phyloP scores from a whole-genome alignment of 2,797 vertebrate genomes.

The Sciurus carolinensis region DNA sequence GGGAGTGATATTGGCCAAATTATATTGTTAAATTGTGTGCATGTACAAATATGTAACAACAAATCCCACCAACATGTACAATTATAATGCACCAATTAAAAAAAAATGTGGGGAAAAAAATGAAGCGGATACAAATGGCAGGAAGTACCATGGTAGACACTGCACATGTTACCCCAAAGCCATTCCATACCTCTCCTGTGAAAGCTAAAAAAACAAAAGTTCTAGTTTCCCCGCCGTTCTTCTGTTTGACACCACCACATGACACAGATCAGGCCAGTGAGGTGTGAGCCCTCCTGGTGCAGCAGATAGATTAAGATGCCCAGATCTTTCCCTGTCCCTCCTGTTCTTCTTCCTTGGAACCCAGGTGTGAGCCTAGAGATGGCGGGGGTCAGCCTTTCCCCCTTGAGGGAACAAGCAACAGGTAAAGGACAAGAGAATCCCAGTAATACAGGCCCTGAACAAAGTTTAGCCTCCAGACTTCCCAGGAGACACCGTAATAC shows the following conservation, averaged over 20 bases:
- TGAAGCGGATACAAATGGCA: constrained; percentile 1
- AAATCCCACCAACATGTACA: too few relatives aligned
- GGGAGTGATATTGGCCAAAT: too few relatives aligned
- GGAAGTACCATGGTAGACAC: neutral
- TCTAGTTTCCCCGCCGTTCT: neutral
- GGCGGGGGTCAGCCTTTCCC: neutral
- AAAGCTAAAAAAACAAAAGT: neutral
- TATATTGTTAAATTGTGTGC: too few relatives aligned
- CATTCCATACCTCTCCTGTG: neutral
- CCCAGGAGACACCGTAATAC: neutral
- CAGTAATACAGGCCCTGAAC: neutral
- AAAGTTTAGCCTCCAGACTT: neutral
- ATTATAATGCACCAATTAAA: too few relatives aligned
- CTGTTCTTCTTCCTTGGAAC: neutral
- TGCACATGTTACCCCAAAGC: neutral
- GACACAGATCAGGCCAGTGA: neutral
- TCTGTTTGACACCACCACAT: neutral
- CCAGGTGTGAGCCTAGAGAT: neutral
- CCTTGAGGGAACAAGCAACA: neutral
- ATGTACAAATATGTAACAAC: too few relatives aligned
- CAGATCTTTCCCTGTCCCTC: neutral
- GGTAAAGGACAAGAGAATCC: neutral
- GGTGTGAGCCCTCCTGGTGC: neutral
- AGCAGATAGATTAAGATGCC: neutral
- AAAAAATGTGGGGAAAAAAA: neutral